phyloP scores from a whole-genome alignment of 2,113 vertebrate genomes.

The Pterophyllum scalare region DNA sequence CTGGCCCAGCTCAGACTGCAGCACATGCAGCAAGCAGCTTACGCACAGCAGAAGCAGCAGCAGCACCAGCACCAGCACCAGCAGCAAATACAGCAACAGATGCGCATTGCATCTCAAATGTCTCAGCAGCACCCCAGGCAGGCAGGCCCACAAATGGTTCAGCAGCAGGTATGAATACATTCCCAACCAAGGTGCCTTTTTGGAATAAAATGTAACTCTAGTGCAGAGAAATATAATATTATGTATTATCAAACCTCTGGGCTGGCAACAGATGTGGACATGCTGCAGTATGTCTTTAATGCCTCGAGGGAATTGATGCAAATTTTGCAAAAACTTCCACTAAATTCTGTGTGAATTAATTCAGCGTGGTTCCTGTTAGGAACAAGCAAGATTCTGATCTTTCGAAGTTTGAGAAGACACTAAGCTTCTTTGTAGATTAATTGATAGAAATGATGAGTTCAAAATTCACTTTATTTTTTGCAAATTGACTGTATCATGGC shows the following conservation, averaged over 20 bases:
- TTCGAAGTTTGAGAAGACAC: neutral
- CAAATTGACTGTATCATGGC: neutral
- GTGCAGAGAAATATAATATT: neutral
- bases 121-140: conserved; percentile 88
- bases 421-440: neutral
- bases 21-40: conserved; percentile 95
- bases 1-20: conserved; percentile 96
- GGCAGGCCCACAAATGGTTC: conserved; percentile 86
- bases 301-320: neutral
- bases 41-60: conserved; percentile 87
- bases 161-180: conserved; percentile 86
- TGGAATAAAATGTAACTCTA: neutral
- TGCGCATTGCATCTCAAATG: conserved; percentile 93
- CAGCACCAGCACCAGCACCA: conserved; percentile 92
- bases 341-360: neutral
- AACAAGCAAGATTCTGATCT: neutral
- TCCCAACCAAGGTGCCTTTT: neutral
- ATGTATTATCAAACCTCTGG: neutral
- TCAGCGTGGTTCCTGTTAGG: neutral
- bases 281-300: neutral
- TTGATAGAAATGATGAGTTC: neutral
- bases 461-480: neutral
- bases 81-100: conserved; percentile 88
- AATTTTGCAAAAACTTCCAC: neutral
- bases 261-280: neutral